A percentile compares a stretch with the other conserved stretches of the same genome.
phyloP scores from a whole-genome alignment of 2,113 vertebrate genomes.

The Riparia riparia region DNA sequence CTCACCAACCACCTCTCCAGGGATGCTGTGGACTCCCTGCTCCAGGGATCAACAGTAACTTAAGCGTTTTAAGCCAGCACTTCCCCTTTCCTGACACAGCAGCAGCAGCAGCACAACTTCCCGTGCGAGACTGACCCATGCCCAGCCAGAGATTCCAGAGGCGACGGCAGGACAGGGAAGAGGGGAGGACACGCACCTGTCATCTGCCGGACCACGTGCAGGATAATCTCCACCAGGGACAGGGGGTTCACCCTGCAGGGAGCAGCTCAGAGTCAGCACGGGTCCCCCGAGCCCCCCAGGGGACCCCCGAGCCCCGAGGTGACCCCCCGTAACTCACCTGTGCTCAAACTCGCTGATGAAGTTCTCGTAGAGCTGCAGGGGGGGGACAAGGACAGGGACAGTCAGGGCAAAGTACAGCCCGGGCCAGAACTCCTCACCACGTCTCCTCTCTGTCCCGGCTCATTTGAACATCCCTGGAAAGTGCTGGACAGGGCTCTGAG shows the following conservation, averaged over 20 bases:
- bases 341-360: constrained; percentile 98
- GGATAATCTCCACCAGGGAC: constrained; percentile 95
- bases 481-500: not conserved
- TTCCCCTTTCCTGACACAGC: not conserved
- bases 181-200: constrained; percentile 76
- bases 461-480: not conserved
- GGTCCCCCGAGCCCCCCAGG: not conserved
- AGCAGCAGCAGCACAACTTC: no score
- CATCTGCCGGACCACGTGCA: constrained; percentile 93
- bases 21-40: fast-evolving
- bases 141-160: fast-evolving
- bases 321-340: constrained; percentile 80
- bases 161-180: fast-evolving
- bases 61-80: fast-evolving
- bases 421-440: fast-evolving
- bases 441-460: fast-evolving
- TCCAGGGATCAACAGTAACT: fast-evolving
- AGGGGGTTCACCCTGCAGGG: constrained; percentile 91
- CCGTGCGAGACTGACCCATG: fast-evolving
- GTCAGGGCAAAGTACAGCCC: not conserved
- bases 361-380: constrained; percentile 93
- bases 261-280: not conserved
- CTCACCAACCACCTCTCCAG: not conserved
- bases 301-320: not conserved
- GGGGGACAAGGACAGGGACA: not conserved